These are phyloP conservation scores for Electrophaes corylata DNA, from an alignment of 2,888 invertebrate species.

Conservation along the genomic window DNA sequence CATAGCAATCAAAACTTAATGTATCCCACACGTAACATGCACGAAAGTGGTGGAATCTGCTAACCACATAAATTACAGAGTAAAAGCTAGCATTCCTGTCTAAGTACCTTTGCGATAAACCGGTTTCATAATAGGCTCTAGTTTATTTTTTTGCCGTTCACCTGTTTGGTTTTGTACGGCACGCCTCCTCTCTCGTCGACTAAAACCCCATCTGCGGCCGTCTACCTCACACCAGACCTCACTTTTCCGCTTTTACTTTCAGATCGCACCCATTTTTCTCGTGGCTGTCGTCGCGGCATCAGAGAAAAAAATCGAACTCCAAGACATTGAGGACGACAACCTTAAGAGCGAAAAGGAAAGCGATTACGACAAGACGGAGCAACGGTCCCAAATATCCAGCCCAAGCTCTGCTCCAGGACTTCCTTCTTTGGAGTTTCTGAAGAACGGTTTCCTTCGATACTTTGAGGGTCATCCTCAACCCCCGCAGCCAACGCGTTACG, in stretches of 20 bases:
- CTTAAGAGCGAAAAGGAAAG: constrained; percentile 83
- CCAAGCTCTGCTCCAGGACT: constrained; percentile 45
- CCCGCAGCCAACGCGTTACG: constrained; percentile 61
- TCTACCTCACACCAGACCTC: constrained; percentile 39
- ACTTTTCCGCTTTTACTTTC: constrained; percentile 73
- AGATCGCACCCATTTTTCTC: constrained; percentile 66
- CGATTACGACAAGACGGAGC: constrained; percentile 56
- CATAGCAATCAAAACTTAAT: constrained; percentile 38
- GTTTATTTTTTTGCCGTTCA: constrained; percentile 77
- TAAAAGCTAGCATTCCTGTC: constrained; percentile 77
- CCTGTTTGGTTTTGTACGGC: constrained; percentile 61
- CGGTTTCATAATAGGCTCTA: constrained; percentile 72
- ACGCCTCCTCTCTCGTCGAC: constrained; percentile 47
- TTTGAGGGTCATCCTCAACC: constrained; percentile 55
- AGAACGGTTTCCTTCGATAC: constrained; percentile 63
- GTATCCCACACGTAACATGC: constrained; percentile 54
- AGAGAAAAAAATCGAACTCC: constrained; percentile 87
- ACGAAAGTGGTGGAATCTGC: constrained; percentile 60
- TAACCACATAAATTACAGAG: constrained; percentile 71
- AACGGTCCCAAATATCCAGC: constrained; percentile 45
- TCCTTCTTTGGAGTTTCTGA: constrained; percentile 64
- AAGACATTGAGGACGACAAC: constrained; percentile 90
- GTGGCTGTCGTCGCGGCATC: constrained; percentile 64
- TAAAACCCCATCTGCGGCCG: constrained; percentile 47
- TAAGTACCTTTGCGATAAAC: constrained; percentile 59